Conservation (phyloP, 2,888 invertebrate species). For the Troides aeacus region DNA sequence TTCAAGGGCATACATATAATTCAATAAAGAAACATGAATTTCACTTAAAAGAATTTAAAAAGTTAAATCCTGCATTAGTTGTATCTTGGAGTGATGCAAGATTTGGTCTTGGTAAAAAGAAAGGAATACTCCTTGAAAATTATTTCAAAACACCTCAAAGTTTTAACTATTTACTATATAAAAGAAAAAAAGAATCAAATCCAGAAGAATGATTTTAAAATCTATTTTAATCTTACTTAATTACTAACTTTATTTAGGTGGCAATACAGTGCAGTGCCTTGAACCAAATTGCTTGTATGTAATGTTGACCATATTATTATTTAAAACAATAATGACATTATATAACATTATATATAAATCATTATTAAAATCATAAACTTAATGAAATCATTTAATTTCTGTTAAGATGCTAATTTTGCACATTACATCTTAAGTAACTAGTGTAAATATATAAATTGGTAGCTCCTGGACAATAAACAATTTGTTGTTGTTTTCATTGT, state of each 20-base stretch:
- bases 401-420: too few relatives aligned
- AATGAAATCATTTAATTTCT: too few relatives aligned
- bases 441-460: too few relatives aligned
- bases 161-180: slow-evolving; percentile 59
- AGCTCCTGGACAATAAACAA: too few relatives aligned
- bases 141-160: slow-evolving; percentile 71
- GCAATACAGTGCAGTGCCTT: too few relatives aligned
- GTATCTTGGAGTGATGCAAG: slow-evolving; percentile 68
- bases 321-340: too few relatives aligned
- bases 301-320: too few relatives aligned
- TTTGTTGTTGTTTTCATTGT: too few relatives aligned
- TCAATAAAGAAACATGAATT: slow-evolving; percentile 59
- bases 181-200: slow-evolving; percentile 39
- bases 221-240: neutral
- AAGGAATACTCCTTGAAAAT: slow-evolving; percentile 62
- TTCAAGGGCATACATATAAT: slow-evolving; percentile 59
- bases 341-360: too few relatives aligned
- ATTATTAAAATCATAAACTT: too few relatives aligned
- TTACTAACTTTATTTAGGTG: neutral
- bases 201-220: slow-evolving; percentile 8
- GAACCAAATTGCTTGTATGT: too few relatives aligned
- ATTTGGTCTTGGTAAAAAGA: slow-evolving; percentile 61
- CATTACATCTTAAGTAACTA: too few relatives aligned
- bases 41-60: slow-evolving; percentile 60
- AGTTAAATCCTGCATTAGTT: slow-evolving; percentile 54